Percentiles rank a stretch among this genome's conserved stretches.
Conservation (phyloP, 1,140 invertebrate genomes). For the Drosophila ogumai region DNA sequence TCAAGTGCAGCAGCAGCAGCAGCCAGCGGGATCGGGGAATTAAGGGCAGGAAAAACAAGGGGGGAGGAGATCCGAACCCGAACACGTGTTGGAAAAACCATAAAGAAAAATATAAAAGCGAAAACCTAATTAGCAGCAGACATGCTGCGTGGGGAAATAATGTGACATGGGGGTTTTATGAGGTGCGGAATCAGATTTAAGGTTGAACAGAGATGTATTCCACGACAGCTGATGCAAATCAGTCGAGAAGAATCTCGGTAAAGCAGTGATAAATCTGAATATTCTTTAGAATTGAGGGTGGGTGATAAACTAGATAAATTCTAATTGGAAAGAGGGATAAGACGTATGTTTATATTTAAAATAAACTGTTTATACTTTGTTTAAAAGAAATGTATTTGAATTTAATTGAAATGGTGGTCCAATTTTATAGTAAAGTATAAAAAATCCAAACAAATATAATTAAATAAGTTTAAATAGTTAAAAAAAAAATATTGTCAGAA, state of each 20-base stretch:
- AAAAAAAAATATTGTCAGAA: conserved; percentile 89
- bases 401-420: fast-evolving
- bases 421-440: not conserved
- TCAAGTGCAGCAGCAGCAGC: conserved; percentile 43
- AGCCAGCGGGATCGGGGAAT: conserved; percentile 20
- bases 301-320: not conserved
- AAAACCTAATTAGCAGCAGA: conserved; percentile 61
- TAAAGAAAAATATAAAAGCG: conserved; percentile 37
- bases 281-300: not conserved
- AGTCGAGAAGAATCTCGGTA: not conserved
- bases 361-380: not conserved
- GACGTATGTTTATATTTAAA: not conserved
- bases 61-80: not conserved
- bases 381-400: not conserved
- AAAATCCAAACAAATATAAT: not conserved
- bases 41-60: conserved; percentile 16
- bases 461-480: not conserved
- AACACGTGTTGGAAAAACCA: conserved; percentile 47
- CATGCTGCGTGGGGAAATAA: conserved; percentile 28
- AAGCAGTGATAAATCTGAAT: not conserved
- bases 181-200: conserved; percentile 19
- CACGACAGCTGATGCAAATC: conserved; percentile 32
- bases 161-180: conserved; percentile 19
- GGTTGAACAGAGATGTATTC: not conserved
- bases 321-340: not conserved